These are phyloP conservation scores for Acanthurus tractus DNA, from an alignment of 2,797 vertebrate genomes.

Conservation along the genomic window DNA sequence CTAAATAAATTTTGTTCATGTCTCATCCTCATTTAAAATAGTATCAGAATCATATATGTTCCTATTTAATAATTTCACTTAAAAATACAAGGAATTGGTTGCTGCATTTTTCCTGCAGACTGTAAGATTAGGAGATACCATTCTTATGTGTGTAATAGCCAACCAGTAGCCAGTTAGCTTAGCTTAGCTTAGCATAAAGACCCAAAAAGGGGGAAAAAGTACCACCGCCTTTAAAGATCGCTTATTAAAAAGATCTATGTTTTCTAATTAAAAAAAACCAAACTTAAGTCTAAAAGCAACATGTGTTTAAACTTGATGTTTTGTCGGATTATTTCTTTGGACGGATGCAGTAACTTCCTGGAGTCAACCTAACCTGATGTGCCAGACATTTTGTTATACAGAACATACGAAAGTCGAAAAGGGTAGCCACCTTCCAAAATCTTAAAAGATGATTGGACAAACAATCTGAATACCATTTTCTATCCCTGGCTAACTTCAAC, in stretches of 20 bases:
- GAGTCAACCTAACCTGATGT: neutral
- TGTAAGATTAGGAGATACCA: neutral
- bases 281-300: neutral
- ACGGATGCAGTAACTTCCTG: neutral
- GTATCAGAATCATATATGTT: neutral
- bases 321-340: neutral
- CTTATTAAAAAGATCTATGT: neutral
- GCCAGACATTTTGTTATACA: too few relatives aligned
- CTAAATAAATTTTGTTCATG: neutral
- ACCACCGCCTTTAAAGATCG: neutral
- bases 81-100: neutral
- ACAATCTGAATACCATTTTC: too few relatives aligned
- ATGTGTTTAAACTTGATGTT: neutral
- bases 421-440: too few relatives aligned
- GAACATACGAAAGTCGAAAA: too few relatives aligned
- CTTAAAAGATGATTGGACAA: too few relatives aligned
- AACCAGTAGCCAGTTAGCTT: slow-evolving; percentile 3
- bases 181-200: slow-evolving; percentile 14
- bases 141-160: too few relatives aligned
- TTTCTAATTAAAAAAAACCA: neutral
- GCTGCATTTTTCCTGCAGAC: neutral
- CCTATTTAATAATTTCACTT: neutral
- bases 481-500: too few relatives aligned
- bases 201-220: neutral
- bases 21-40: neutral